A percentile compares a stretch with the other conserved stretches of the same genome.
Evolutionary conservation across 2,113 vertebrate genomes (phyloP).

Genomic region (Platycercus adscitus): DNA sequence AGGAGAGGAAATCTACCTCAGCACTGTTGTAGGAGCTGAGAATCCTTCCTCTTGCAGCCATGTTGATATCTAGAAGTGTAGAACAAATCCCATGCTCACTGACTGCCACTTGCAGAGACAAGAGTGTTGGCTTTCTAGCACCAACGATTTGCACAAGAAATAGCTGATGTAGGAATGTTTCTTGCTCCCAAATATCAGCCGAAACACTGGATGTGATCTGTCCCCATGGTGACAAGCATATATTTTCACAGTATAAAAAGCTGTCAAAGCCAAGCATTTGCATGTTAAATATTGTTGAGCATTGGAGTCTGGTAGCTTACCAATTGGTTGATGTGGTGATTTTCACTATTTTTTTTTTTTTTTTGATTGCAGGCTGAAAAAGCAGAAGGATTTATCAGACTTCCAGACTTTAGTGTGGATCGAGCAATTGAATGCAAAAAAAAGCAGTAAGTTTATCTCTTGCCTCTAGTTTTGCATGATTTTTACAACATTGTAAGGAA

Average conservation of each 20-base stretch:
- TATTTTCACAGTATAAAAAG: conserved; percentile 14
- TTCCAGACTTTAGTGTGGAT: conserved; percentile 92
- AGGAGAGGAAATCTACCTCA: background rate
- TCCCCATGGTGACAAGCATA: conserved; percentile 34
- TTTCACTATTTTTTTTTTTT: background rate
- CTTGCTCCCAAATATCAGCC: background rate
- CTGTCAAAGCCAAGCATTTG: background rate
- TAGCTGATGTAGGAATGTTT: background rate
- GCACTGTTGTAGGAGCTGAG: background rate
- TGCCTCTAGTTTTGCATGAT: background rate
- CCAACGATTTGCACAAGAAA: background rate
- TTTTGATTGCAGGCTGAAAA: conserved; percentile 87
- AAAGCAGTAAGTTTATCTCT: conserved; percentile 88
- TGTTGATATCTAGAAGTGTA: background rate
- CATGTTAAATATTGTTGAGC: background rate
- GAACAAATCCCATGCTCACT: background rate
- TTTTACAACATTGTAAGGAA: background rate
- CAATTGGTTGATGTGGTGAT: background rate
- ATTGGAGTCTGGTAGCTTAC: background rate
- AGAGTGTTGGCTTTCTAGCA: background rate
- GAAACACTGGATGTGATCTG: background rate
- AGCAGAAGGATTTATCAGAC: conserved; percentile 94
- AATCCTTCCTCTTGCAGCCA: background rate
- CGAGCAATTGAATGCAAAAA: conserved; percentile 95
- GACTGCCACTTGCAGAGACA: background rate